Base-by-base conservation (phyloP, 2,113 vertebrate genomes). In the Albula glossodonta region DNA sequence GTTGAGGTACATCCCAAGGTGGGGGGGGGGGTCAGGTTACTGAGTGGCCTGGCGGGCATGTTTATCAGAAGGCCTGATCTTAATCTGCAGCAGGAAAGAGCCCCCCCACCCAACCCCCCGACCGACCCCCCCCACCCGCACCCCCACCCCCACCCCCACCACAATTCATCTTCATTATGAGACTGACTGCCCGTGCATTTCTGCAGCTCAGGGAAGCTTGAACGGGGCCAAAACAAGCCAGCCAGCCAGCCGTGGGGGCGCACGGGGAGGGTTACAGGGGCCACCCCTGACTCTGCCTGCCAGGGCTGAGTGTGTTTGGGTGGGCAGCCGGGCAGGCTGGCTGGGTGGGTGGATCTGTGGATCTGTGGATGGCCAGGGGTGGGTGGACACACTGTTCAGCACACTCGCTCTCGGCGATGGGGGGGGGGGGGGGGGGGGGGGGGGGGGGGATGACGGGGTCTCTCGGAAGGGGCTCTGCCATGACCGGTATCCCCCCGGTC, bases 1-100 rank as follows among this genome's bases (percentile, higher is more conserved):
- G 86, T 31, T 83, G 86, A 80, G 80, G 74, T 83, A 80, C 86
- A 83, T 48, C 86, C 82, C 51, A 82, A 51, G n/a, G n/a, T n/a
- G n/a, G 13, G 22, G 12, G 88, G 86, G 83, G 88, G 90, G 91
- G 88, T 94, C 87, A 85, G 85, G 91, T 95, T 93, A 93, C 93
- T 89, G 66, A 79, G 84, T 91, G 88, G 90, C 90, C 93, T 91
- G 53, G 86, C 80, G 51, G 94, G 90, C 91, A 91, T 91, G 89
- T 94, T 94, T 92, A 94, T 94, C 92, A 93, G 90, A 90, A 91
- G 60, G n/a, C 56, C 78, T 92, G 93, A 96, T 94, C 92, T 91
- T 94, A 94, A 95, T 95, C 94, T 93, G 87, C 89, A 41, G 91
- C 88, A 88, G 88, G 90, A 94, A 91, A 91, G 91, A 92, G 88